A percentile compares a stretch with the other conserved stretches of the same genome.
These are phyloP conservation scores for Lophotriccus pileatus DNA, from an alignment of 2,797 vertebrate genomes.

Conservation along the genomic window DNA sequence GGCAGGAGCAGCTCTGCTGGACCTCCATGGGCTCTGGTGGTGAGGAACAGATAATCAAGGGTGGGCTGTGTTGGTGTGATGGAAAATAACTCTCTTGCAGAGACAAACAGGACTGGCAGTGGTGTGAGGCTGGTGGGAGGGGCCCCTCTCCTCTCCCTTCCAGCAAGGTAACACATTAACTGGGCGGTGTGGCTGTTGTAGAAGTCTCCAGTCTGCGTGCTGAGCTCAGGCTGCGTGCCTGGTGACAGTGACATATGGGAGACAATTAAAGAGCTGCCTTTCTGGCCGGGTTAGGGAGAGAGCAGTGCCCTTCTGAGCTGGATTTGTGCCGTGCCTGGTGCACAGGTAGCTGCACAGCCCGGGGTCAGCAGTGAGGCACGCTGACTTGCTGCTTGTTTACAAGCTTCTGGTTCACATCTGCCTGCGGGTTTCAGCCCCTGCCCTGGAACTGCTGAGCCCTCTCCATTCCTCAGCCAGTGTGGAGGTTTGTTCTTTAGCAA, in stretches of 20 bases:
- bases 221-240: background rate
- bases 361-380: rapidly evolving
- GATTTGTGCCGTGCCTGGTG: background rate
- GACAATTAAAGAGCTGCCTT: conserved; percentile 1
- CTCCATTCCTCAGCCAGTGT: rapidly evolving
- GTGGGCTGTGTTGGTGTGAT: background rate
- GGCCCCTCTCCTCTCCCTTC: background rate
- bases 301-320: background rate
- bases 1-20: background rate
- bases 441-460: background rate
- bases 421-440: background rate
- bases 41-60: background rate
- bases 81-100: background rate
- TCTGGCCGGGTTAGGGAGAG: background rate
- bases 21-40: background rate
- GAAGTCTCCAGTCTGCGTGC: background rate
- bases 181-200: background rate
- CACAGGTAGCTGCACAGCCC: background rate
- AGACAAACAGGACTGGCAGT: background rate
- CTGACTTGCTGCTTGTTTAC: background rate
- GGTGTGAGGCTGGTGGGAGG: background rate
- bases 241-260: conserved; percentile 40
- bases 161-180: background rate
- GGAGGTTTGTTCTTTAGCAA: background rate
- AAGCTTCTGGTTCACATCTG: background rate